Percentiles rank a stretch among this genome's conserved stretches.
phyloP scores from a whole-genome alignment of 2,888 invertebrate genomes.

The Physocephala rufipes region DNA sequence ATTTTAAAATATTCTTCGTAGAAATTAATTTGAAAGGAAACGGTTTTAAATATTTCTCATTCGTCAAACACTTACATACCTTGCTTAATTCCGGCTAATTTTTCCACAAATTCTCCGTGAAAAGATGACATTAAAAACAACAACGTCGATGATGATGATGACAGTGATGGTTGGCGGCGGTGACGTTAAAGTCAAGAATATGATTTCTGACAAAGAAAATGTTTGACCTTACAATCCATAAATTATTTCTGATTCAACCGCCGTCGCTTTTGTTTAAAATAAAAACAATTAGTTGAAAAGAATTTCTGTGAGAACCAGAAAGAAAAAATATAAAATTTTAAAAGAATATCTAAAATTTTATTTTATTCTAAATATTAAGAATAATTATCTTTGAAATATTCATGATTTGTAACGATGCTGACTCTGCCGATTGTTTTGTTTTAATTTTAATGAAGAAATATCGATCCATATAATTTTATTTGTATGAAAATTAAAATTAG shows the following conservation, averaged over 20 bases:
- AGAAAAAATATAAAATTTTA: too few relatives aligned
- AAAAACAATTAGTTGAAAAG: too few relatives aligned
- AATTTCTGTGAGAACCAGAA: too few relatives aligned
- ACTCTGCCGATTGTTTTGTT: too few relatives aligned
- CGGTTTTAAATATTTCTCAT: slow-evolving; percentile 10
- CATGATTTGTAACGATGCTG: too few relatives aligned
- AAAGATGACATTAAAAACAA: slow-evolving; percentile 48
- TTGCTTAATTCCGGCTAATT: slow-evolving; percentile 51
- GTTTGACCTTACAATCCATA: not conserved
- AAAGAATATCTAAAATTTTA: too few relatives aligned
- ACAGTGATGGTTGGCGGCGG: not conserved
- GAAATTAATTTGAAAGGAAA: not conserved
- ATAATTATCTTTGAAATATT: too few relatives aligned
- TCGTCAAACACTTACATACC: too few relatives aligned
- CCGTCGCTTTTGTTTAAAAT: slow-evolving; percentile 7
- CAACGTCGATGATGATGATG: not conserved
- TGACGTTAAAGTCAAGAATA: not conserved
- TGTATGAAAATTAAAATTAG: too few relatives aligned
- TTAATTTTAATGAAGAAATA: too few relatives aligned
- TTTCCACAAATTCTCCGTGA: slow-evolving; percentile 52
- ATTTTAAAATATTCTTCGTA: not conserved
- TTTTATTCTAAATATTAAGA: too few relatives aligned
- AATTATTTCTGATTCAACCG: not conserved
- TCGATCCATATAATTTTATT: too few relatives aligned
- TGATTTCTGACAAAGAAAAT: not conserved